Evolutionary conservation across 2,113 vertebrate genomes (phyloP).

Genomic region (Zosterops pallidus): DNA sequence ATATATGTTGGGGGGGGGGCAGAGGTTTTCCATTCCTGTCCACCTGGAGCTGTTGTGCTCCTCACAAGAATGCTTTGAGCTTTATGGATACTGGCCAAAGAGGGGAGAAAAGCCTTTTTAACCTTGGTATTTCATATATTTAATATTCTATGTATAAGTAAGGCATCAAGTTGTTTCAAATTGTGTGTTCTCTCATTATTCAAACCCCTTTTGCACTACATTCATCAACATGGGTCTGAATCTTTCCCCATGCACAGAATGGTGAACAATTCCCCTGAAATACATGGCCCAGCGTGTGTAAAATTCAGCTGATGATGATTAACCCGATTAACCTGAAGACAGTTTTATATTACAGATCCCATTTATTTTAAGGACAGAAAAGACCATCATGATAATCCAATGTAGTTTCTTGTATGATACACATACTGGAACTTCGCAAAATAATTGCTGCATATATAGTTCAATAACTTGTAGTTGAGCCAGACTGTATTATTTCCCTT

Average conservation of each 20-base stretch:
- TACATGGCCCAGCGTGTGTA: neutral
- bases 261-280: neutral
- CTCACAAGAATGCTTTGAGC: neutral
- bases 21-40: neutral
- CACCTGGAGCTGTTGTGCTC: neutral
- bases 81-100: neutral
- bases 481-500: neutral
- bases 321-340: neutral
- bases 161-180: neutral
- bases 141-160: neutral
- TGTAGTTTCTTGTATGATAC: neutral
- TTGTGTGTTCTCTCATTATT: neutral
- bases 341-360: neutral
- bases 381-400: neutral
- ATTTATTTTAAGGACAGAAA: neutral
- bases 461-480: neutral
- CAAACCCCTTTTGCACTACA: neutral
- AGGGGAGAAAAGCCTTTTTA: neutral
- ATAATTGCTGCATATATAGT: neutral
- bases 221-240: neutral
- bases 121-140: neutral
- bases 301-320: neutral
- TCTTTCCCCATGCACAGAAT: neutral
- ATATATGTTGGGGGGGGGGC: accelerated
- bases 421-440: neutral